A percentile compares a stretch with the other conserved stretches of the same genome.
Evolutionary conservation across 2,797 vertebrate genomes (phyloP).

Genomic region (Bovichtus variegatus): DNA sequence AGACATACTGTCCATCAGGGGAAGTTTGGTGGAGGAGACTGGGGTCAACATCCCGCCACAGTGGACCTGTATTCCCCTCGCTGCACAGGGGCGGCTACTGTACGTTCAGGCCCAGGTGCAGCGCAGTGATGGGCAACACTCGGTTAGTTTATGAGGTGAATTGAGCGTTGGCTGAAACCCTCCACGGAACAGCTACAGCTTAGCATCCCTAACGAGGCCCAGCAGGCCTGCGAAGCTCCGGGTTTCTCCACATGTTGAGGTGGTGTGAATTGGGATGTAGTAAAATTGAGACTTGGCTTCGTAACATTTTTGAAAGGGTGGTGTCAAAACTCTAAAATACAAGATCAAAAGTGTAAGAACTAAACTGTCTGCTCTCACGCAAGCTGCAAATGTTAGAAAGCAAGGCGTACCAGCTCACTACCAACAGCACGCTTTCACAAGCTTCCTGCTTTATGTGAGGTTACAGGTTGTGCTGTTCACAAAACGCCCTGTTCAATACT

Average conservation of each 20-base stretch:
- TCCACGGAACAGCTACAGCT: neutral
- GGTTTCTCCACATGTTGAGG: neutral
- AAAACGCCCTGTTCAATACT: too few relatives aligned
- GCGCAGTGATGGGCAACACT: slow-evolving; percentile 47
- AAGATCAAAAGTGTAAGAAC: neutral
- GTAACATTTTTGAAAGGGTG: neutral
- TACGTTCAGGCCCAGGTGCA: slow-evolving; percentile 55
- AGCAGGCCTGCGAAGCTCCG: neutral
- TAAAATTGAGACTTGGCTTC: neutral
- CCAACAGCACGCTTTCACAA: neutral
- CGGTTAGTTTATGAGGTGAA: slow-evolving; percentile 50
- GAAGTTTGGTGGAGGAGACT: slow-evolving; percentile 49
- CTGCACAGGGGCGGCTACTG: slow-evolving; percentile 58
- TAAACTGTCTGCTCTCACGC: neutral
- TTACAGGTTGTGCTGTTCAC: neutral
- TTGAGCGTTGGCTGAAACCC: neutral
- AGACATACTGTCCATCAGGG: slow-evolving; percentile 62
- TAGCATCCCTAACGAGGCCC: too few relatives aligned
- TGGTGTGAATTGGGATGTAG: neutral
- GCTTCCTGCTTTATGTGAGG: neutral
- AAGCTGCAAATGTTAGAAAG: neutral
- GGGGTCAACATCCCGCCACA: slow-evolving; percentile 65
- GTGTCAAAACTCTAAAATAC: neutral
- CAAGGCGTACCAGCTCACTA: neutral
- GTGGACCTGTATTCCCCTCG: slow-evolving; percentile 57